Evolutionary conservation across 1,140 invertebrate genomes (phyloP).

Genomic region (Helicorthomorpha holstii): DNA sequence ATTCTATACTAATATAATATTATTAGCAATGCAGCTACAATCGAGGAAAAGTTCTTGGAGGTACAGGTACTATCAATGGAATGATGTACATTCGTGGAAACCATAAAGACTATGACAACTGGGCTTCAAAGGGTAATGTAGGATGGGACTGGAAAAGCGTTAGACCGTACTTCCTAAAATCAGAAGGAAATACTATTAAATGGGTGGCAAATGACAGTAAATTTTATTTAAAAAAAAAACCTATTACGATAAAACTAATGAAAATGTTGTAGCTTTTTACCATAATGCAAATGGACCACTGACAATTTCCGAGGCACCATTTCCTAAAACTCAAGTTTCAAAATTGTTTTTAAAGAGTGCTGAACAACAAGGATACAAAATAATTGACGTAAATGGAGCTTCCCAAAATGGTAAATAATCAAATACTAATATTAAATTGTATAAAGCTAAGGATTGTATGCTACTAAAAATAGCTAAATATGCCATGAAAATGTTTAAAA

Average conservation of each 20-base stretch:
- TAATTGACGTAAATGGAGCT: background rate
- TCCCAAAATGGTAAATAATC: background rate
- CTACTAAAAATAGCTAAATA: no score
- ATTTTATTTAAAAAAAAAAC: background rate
- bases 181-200: conserved; percentile 43
- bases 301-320: background rate
- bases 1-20: no score
- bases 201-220: background rate
- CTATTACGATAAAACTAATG: background rate
- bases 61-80: conserved; percentile 61
- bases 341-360: background rate
- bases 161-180: conserved; percentile 51
- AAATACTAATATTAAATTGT: no score
- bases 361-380: background rate
- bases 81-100: conserved; percentile 82
- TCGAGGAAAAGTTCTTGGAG: conserved; percentile 29
- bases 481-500: no score
- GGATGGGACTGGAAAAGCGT: conserved; percentile 39
- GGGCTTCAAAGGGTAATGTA: conserved; percentile 34
- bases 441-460: no score
- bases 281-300: background rate
- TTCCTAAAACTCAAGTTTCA: background rate
- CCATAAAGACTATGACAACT: conserved; percentile 69
- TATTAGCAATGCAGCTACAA: conserved; percentile 26
- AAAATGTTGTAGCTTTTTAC: background rate